Base-by-base conservation (phyloP, 1,140 invertebrate species). In the Micrasema minimum region DNA sequence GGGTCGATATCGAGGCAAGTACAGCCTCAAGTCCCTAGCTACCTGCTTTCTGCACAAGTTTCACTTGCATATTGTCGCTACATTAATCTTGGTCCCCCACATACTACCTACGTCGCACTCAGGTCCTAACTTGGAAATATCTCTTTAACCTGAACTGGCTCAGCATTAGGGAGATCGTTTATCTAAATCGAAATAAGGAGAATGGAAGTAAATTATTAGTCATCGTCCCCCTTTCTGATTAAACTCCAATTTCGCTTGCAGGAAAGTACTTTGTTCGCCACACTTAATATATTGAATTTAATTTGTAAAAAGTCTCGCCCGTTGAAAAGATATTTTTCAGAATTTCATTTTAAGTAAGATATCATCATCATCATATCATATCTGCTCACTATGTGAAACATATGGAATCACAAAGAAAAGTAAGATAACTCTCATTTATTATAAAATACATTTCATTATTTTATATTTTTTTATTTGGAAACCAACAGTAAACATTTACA, bases 51-150 rank as follows among this genome's bases (percentile, higher is more conserved):
- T n/a, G 45, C 31, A 69, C 62, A 66, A 70, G 46, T 77, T 77
- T 74, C 38, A 46, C 69, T 72, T 70, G 76, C 71, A 77, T 70
- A 74, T 77, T 77, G 77, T 77, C 76, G 77, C 76, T 76, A 77
- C 77, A 77, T 77, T 77, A 77, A 77, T 77, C 76, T 51, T 66
- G 23, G 48, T 50, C 48, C 31, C 16, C 64, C 64, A 20, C 46
- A 41, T 66, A 50, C 64, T 66, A n/a, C n/a, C n/a, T 35, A 50
- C 10, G 7, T 3, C 51, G 45, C 64, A 66, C 64, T 66, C 41
- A 38, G n/a, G 6, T 51, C 23, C 53, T 11, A 51, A n/a, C 46
- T 43, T 43, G 41, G 57, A 57, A 57, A 57, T 57, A 57, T 57
- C n/a, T n/a, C n/a, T n/a, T n/a, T n/a, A n/a, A n/a, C 14, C 31